phyloP scores from a whole-genome alignment of 2,113 vertebrate genomes.

The Cyprinodon brontotheroides region DNA sequence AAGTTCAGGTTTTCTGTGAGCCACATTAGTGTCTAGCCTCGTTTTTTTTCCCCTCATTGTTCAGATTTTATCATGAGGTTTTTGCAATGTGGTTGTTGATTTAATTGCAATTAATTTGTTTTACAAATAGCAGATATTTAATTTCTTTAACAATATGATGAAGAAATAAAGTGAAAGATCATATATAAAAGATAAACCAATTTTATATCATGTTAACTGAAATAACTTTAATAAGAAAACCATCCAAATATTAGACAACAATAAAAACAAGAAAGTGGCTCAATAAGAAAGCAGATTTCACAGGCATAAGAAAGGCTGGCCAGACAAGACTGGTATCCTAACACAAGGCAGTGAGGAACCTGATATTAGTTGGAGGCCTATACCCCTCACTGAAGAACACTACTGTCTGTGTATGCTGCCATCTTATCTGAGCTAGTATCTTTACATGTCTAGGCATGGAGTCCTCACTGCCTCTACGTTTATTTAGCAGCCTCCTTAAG shows the following conservation, averaged over 20 bases:
- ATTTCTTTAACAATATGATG: background rate
- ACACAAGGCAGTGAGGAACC: slow-evolving; percentile 53
- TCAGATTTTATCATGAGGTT: slow-evolving; percentile 48
- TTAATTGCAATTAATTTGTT: background rate
- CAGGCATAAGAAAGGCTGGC: slow-evolving; percentile 13
- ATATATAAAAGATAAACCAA: background rate
- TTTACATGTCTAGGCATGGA: slow-evolving; percentile 18
- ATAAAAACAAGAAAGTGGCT: background rate
- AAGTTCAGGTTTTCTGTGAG: slow-evolving; percentile 43
- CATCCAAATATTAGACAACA: background rate
- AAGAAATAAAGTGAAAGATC: background rate
- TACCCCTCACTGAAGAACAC: slow-evolving; percentile 40
- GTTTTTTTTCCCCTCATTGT: slow-evolving; percentile 47
- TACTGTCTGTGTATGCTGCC: slow-evolving; percentile 15
- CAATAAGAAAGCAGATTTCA: slow-evolving; percentile 15
- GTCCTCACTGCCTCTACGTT: background rate
- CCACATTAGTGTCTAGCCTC: slow-evolving; percentile 46
- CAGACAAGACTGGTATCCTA: slow-evolving; percentile 45
- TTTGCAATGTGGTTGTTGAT: slow-evolving; percentile 13
- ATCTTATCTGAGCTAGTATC: slow-evolving; percentile 34
- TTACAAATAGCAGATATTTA: background rate
- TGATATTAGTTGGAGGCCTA: slow-evolving; percentile 40
- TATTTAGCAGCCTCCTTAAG: background rate
- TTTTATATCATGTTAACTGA: background rate
- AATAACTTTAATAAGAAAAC: background rate